Base-by-base conservation (phyloP, 2,797 vertebrate genomes). In the Tragopan temminckii region DNA sequence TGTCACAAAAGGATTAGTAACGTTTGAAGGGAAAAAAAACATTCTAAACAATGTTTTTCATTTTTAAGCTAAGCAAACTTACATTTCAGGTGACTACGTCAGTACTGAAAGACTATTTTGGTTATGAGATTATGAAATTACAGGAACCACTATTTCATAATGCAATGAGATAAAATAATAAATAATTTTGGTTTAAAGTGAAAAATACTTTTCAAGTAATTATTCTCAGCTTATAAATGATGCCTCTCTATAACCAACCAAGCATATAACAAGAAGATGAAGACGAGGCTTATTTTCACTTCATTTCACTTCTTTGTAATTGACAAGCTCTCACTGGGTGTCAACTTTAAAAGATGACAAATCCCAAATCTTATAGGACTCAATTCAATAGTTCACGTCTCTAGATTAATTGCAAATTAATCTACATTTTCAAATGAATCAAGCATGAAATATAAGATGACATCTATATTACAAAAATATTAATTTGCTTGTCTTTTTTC, bases 211-310 rank as follows among this genome's bases (percentile, higher is more conserved):
- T 98, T 97, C 97, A 98, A 98, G 98, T 99, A 99, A 99, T 99
- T 99, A 99, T 98, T 98, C 97, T 98, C 97, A 97, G 97, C 98
- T 98, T 98, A 98, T 98, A 99, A 99, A 99, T 98, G 98, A 98
- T 99, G 98, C 98, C 98, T 98, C 95, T 98, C 98, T 97, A 98
- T 97, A 98, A 97, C 97, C 98, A 98, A 97, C 98, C 97, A 97
- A 98, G 99, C 99, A 98, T 99, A 98, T 99, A 99, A 99, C 98
- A 99, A 98, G 98, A 98, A 99, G 99, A 99, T 99, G 98, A 99
- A 99, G 99, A 99, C 97, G 98, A 99, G 98, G 98, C 98, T 98
- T 97, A 98, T 98, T 99, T 99, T 98, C 98, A 98, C 98, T 98
- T 99, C 99, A 98, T 99, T 99, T 99, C 98, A 98, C 97, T 98